A percentile compares a stretch with the other conserved stretches of the same genome.
Conservation (phyloP, 2,113 vertebrate species). For the Phyllostomus discolor region DNA sequence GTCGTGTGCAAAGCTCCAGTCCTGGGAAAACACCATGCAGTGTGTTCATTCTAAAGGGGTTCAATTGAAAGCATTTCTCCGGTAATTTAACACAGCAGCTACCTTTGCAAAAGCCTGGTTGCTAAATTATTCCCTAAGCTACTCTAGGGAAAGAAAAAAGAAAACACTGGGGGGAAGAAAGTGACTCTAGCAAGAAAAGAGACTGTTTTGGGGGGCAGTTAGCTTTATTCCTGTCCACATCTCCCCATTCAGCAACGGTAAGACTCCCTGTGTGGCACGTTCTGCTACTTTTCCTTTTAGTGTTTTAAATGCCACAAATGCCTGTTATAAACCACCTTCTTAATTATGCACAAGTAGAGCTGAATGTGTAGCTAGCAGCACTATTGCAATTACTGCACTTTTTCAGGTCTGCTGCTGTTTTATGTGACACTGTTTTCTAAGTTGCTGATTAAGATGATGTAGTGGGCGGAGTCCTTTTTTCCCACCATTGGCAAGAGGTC, state of each 20-base stretch:
- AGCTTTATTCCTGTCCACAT: neutral
- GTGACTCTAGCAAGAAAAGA: slow-evolving; percentile 36
- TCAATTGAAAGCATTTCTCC: slow-evolving; percentile 70
- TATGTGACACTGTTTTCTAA: slow-evolving; percentile 78
- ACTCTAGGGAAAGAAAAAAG: slow-evolving; percentile 26
- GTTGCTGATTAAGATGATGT: slow-evolving; percentile 82
- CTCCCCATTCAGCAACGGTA: slow-evolving; percentile 32
- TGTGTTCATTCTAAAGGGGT: slow-evolving; percentile 70
- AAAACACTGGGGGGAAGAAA: neutral
- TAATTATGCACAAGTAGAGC: slow-evolving; percentile 78
- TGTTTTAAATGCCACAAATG: slow-evolving; percentile 75
- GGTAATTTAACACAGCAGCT: slow-evolving; percentile 74
- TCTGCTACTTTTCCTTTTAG: slow-evolving; percentile 70
- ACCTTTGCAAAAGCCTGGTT: slow-evolving; percentile 69
- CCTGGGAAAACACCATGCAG: slow-evolving; percentile 64
- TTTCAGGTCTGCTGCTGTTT: slow-evolving; percentile 79
- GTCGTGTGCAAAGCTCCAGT: slow-evolving; percentile 49
- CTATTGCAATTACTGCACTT: slow-evolving; percentile 76
- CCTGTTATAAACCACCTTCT: slow-evolving; percentile 78
- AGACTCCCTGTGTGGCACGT: slow-evolving; percentile 30
- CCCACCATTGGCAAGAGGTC: neutral
- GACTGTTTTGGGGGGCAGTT: neutral
- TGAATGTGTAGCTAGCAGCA: slow-evolving; percentile 77
- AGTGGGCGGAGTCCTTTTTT: slow-evolving; percentile 63
- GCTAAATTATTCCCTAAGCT: slow-evolving; percentile 69